phyloP scores from a whole-genome alignment of 1,140 invertebrate species.

The Argopecten irradians region DNA sequence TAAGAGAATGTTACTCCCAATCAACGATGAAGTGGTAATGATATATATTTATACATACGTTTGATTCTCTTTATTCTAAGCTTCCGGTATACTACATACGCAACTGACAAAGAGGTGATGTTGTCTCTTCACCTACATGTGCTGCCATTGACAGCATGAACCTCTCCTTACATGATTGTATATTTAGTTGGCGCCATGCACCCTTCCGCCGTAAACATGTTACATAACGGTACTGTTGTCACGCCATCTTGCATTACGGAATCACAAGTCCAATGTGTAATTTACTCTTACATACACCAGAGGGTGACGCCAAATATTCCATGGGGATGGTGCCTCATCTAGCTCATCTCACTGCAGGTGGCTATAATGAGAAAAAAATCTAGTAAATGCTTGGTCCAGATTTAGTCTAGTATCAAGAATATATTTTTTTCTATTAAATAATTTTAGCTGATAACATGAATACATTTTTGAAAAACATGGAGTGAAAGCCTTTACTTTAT shows the following conservation, averaged over 20 bases:
- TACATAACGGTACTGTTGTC: background rate
- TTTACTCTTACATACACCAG: too few relatives aligned
- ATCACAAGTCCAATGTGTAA: background rate
- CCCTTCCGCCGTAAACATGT: background rate
- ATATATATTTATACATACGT: too few relatives aligned
- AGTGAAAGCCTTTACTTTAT: too few relatives aligned
- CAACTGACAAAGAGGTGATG: background rate
- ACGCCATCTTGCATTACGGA: background rate
- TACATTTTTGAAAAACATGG: too few relatives aligned
- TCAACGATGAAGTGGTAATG: too few relatives aligned
- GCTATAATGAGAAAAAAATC: too few relatives aligned
- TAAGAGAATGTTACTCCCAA: too few relatives aligned
- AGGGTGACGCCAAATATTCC: background rate
- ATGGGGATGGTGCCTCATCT: background rate
- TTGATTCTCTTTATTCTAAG: background rate
- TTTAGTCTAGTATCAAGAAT: too few relatives aligned
- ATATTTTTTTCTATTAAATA: too few relatives aligned
- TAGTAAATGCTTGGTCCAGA: too few relatives aligned
- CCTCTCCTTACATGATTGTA: too few relatives aligned
- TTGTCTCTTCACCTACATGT: background rate
- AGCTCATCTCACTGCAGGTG: background rate
- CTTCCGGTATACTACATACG: background rate
- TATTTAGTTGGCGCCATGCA: background rate
- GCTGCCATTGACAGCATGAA: background rate
- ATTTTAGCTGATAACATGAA: too few relatives aligned